phyloP scores from a whole-genome alignment of 1,140 invertebrate species.

The Papilio polytes region DNA sequence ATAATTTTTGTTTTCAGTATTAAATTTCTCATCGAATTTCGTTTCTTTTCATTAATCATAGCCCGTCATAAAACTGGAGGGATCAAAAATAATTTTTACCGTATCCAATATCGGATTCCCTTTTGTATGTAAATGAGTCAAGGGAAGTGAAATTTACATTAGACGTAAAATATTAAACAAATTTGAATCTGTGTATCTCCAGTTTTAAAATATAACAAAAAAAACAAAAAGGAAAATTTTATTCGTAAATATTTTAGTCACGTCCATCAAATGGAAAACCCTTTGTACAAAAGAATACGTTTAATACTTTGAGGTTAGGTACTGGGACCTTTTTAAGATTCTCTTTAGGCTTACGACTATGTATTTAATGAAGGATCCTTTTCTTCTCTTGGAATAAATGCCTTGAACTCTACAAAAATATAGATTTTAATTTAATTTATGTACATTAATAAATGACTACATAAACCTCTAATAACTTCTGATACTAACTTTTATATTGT shows the following conservation, averaged over 20 bases:
- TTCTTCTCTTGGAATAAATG: too few relatives aligned
- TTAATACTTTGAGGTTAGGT: background rate
- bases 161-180: background rate
- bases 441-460: too few relatives aligned
- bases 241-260: background rate
- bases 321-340: background rate
- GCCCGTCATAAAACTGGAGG: constrained; percentile 2
- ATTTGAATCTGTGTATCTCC: background rate
- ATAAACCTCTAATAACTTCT: too few relatives aligned
- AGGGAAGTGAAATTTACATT: background rate
- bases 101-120: constrained; percentile 18
- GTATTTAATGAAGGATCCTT: background rate
- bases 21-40: background rate
- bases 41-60: constrained; percentile 12
- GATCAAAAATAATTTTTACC: constrained; percentile 23
- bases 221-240: too few relatives aligned
- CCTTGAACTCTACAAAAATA: too few relatives aligned
- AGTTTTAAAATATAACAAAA: background rate
- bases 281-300: background rate
- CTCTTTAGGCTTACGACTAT: background rate
- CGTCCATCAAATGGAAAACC: background rate
- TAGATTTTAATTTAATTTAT: too few relatives aligned
- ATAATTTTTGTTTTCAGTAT: background rate
- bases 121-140: background rate
- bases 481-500: background rate